A percentile compares a stretch with the other conserved stretches of the same genome.
phyloP scores from a whole-genome alignment of 2,888 invertebrate species.

The Drosophila leonis region DNA sequence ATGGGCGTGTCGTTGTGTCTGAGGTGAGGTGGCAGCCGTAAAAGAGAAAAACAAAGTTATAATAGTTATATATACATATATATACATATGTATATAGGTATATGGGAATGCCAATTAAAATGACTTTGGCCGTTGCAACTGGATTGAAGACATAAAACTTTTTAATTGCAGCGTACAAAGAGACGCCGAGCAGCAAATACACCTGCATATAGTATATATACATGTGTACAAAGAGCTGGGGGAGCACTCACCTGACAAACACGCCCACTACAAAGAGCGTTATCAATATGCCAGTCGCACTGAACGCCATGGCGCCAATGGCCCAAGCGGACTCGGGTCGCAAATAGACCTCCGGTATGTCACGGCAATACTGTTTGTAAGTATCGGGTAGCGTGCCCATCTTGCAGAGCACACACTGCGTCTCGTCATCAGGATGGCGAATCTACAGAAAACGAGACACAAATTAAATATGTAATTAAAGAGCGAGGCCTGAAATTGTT shows the following conservation, averaged over 20 bases:
- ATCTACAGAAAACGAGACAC: constrained; percentile 87
- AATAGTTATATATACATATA: constrained; percentile 3
- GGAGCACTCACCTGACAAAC: constrained; percentile 87
- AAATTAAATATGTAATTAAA: not conserved
- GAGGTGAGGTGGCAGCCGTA: not conserved
- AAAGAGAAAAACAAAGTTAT: constrained; percentile 2
- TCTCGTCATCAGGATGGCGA: constrained; percentile 92
- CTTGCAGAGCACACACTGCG: constrained; percentile 93
- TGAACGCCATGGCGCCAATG: constrained; percentile 96
- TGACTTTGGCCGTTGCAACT: constrained; percentile 17
- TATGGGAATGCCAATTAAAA: constrained; percentile 38
- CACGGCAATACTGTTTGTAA: constrained; percentile 90
- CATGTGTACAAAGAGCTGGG: not conserved
- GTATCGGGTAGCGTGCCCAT: constrained; percentile 93
- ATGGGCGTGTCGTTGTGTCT: constrained; percentile 97
- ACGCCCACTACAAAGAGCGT: constrained; percentile 92
- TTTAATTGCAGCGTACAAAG: constrained; percentile 36
- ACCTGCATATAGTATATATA: not conserved
- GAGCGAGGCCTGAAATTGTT: not conserved
- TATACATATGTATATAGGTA: not conserved
- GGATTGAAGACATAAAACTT: constrained; percentile 36
- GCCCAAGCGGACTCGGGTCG: constrained; percentile 95
- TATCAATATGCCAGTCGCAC: constrained; percentile 93
- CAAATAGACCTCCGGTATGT: constrained; percentile 93
- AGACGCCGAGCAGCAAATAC: not conserved